A percentile compares a stretch with the other conserved stretches of the same genome.
phyloP scores from a whole-genome alignment of 2,113 vertebrate species.

The Chloropsis hardwickii region DNA sequence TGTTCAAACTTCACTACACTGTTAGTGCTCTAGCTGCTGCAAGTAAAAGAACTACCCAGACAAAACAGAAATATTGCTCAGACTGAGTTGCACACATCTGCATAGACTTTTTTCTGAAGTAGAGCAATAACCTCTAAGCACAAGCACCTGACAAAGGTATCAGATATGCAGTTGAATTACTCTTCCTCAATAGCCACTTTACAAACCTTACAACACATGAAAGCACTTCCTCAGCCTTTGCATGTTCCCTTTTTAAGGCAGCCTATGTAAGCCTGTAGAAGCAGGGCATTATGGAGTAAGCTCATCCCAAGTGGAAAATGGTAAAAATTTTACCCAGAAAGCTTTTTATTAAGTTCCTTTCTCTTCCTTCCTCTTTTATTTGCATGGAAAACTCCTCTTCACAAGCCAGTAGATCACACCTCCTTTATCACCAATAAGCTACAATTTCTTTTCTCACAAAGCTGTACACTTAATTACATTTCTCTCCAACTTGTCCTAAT shows the following conservation, averaged over 20 bases:
- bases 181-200: neutral
- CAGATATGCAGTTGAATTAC: neutral
- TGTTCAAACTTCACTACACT: neutral
- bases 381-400: neutral
- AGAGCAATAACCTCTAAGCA: neutral
- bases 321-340: neutral
- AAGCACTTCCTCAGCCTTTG: neutral
- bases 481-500: neutral
- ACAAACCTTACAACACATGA: neutral
- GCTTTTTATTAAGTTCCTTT: neutral
- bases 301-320: neutral
- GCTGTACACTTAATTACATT: neutral
- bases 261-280: neutral
- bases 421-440: neutral
- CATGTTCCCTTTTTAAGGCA: neutral
- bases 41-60: neutral
- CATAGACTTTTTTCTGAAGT: neutral
- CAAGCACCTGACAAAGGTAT: neutral
- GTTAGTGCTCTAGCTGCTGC: neutral
- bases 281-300: fast-evolving
- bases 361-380: neutral
- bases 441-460: neutral
- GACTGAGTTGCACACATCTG: neutral
- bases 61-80: neutral
- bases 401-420: neutral